Conservation (phyloP, 2,113 vertebrate species). For the Hyperoodon ampullatus region DNA sequence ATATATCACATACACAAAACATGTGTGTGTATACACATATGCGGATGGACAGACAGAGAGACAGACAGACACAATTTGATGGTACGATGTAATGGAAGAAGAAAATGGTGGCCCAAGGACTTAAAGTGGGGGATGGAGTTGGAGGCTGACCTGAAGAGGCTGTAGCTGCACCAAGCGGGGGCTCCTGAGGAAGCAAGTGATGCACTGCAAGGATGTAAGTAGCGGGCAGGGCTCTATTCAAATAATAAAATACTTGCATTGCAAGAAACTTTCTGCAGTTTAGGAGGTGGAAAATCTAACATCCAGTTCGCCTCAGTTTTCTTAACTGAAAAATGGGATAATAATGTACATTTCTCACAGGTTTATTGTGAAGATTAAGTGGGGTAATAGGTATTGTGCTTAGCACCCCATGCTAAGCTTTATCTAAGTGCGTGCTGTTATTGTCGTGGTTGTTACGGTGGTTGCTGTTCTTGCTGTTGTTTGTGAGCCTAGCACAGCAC, state of each 20-base stretch:
- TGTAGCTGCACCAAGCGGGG: not conserved
- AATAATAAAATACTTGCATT: not conserved
- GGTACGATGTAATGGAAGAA: not conserved
- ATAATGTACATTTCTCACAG: not conserved
- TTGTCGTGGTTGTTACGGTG: too few species aligned
- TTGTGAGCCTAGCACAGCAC: rapidly evolving
- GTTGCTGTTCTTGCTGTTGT: not conserved
- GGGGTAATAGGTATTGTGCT: not conserved
- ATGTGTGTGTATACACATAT: not conserved
- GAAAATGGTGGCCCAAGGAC: not conserved
- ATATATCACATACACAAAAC: not conserved
- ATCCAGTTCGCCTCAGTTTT: not conserved
- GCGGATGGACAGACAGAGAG: not conserved
- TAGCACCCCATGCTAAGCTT: rapidly evolving
- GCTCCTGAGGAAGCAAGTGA: not conserved
- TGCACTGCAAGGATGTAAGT: not conserved
- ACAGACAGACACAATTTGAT: not conserved
- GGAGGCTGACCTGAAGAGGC: not conserved
- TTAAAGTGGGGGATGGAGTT: not conserved
- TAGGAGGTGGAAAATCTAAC: not conserved
- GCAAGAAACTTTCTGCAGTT: not conserved
- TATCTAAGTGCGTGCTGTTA: not conserved
- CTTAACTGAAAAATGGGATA: not conserved
- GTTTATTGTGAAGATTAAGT: not conserved
- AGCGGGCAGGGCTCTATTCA: not conserved